Evolutionary conservation across 92 coral and sea anemone genomes (phyloP).

Genomic region (Diadumene lineata): DNA sequence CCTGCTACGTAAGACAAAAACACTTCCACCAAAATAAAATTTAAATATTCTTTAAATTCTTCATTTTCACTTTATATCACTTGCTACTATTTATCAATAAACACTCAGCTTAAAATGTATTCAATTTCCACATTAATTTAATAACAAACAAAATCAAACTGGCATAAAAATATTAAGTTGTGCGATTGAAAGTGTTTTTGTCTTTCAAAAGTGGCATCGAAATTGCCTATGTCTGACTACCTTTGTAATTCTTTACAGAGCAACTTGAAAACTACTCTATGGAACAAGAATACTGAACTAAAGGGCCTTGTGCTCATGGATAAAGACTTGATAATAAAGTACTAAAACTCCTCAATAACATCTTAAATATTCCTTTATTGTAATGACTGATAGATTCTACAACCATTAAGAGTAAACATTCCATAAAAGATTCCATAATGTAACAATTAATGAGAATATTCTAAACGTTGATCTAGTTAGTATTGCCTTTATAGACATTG

Average conservation of each 20-base stretch:
- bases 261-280: conserved; percentile 55
- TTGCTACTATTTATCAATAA: neutral
- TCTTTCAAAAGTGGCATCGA: conserved; percentile 40
- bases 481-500: conserved; percentile 1
- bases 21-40: neutral
- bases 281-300: conserved; percentile 65
- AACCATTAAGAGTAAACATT: neutral
- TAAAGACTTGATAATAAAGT: conserved; percentile 14
- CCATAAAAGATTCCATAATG: neutral
- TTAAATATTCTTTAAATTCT: neutral
- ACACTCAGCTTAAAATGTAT: neutral
- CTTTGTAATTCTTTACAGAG: conserved; percentile 71
- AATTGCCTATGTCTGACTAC: conserved; percentile 18
- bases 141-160: neutral
- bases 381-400: neutral
- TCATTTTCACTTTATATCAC: neutral
- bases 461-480: neutral
- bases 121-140: neutral
- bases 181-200: conserved; percentile 63
- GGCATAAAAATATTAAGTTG: conserved; percentile 14
- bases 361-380: neutral
- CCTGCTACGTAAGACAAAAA: conserved; percentile 32
- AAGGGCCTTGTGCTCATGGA: conserved; percentile 69
- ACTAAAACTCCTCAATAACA: conserved; percentile 8
- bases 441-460: neutral